A percentile compares a stretch with the other conserved stretches of the same genome.
These are phyloP conservation scores for Hipposideros armiger DNA, from an alignment of 2,113 vertebrate species.

Conservation along the genomic window DNA sequence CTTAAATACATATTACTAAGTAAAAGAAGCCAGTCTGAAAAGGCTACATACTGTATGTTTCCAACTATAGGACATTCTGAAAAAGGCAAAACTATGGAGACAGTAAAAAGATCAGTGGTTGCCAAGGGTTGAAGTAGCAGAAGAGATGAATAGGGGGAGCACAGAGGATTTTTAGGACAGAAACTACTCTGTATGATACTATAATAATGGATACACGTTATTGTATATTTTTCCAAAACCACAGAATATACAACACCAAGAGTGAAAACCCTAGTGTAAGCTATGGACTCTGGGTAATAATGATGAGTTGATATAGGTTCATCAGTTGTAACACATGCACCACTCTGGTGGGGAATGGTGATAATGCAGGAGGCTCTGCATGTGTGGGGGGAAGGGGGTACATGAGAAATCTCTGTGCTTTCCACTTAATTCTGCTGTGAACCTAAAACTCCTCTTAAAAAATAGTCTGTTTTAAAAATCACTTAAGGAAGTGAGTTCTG, in stretches of 20 bases:
- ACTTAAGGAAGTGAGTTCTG: neutral
- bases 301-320: neutral
- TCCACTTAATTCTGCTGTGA: neutral
- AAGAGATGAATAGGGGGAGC: too few species aligned
- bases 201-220: neutral
- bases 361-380: neutral
- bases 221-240: neutral
- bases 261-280: neutral
- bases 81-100: neutral
- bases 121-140: neutral
- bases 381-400: neutral
- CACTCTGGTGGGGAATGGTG: neutral
- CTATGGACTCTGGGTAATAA: neutral
- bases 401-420: neutral
- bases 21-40: neutral
- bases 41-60: neutral
- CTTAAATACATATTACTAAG: neutral
- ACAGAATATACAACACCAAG: neutral
- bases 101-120: neutral
- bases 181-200: neutral
- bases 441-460: neutral
- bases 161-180: neutral
- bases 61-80: neutral
- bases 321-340: neutral
- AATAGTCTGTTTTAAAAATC: neutral